phyloP scores from a whole-genome alignment of 2,797 vertebrate genomes.

The Huso huso region DNA sequence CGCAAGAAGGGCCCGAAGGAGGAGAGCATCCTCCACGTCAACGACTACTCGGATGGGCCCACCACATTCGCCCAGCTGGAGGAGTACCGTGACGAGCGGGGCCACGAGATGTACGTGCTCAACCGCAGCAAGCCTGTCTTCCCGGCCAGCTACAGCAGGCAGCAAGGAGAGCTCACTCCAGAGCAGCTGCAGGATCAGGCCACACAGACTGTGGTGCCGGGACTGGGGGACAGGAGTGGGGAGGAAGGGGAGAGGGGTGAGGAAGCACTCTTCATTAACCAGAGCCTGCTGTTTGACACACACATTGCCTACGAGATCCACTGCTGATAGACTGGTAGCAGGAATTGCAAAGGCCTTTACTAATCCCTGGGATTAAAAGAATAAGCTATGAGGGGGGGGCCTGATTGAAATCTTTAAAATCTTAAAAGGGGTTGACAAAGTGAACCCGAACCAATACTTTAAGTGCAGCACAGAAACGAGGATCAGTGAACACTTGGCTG shows the following conservation, averaged over 20 bases:
- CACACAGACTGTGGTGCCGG: constrained; percentile 50
- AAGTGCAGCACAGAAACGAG: too few relatives aligned
- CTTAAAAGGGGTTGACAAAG: too few relatives aligned
- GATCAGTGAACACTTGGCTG: too few relatives aligned
- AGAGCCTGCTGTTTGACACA: constrained; percentile 68
- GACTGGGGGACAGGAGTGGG: constrained; percentile 23
- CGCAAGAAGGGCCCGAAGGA: constrained; percentile 65
- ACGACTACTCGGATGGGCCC: constrained; percentile 82
- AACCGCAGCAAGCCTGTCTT: constrained; percentile 69
- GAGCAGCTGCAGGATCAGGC: constrained; percentile 52
- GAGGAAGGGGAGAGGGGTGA: constrained; percentile 63
- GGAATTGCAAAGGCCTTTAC: too few relatives aligned
- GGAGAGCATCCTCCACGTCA: constrained; percentile 80
- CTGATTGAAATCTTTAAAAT: too few relatives aligned
- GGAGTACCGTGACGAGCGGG: constrained; percentile 73
- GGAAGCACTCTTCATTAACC: constrained; percentile 66
- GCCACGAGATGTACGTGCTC: constrained; percentile 84
- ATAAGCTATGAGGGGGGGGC: too few relatives aligned
- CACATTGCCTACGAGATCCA: constrained; percentile 81
- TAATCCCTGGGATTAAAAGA: too few relatives aligned
- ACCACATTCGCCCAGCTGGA: constrained; percentile 81
- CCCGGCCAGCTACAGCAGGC: constrained; percentile 34
- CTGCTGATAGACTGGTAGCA: constrained; percentile 52
- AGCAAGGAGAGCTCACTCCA: constrained; percentile 42
- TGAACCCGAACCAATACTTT: too few relatives aligned